phyloP scores from a whole-genome alignment of 2,113 vertebrate species.

The Asarcornis scutulata region DNA sequence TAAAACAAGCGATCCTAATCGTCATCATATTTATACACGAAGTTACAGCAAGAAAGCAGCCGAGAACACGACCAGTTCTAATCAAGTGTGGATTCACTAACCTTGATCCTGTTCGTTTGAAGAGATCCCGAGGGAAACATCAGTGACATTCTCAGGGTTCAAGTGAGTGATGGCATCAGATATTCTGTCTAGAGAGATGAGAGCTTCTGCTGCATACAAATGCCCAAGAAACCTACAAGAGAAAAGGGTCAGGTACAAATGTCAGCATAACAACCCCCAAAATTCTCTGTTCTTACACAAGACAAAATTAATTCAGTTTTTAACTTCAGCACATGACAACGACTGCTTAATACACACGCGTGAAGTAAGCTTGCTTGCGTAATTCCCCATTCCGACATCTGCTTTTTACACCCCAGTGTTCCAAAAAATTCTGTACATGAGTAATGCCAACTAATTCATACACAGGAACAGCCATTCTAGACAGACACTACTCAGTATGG shows the following conservation, averaged over 20 bases:
- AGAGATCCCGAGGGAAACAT: conserved; percentile 92
- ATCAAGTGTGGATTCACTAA: conserved; percentile 73
- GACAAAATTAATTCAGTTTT: background rate
- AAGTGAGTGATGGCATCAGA: conserved; percentile 97
- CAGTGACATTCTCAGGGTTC: conserved; percentile 96
- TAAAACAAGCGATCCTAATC: background rate
- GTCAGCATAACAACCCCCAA: background rate
- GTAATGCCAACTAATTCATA: background rate
- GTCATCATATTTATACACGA: background rate
- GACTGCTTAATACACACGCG: background rate
- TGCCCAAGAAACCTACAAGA: conserved; percentile 92
- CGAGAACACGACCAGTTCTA: conserved; percentile 39
- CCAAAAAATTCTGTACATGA: background rate
- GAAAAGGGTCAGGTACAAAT: conserved; percentile 19
- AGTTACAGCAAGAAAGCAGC: conserved; percentile 22
- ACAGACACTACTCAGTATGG: background rate
- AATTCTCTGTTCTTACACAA: background rate
- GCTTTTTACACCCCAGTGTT: background rate
- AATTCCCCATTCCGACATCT: background rate
- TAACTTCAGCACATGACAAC: background rate
- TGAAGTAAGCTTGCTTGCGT: background rate
- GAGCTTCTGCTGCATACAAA: conserved; percentile 96
- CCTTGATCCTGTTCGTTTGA: conserved; percentile 97
- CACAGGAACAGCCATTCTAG: background rate
- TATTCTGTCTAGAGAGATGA: conserved; percentile 98